Base-by-base conservation (phyloP, 2,113 vertebrate species). In the Numenius arquata region DNA sequence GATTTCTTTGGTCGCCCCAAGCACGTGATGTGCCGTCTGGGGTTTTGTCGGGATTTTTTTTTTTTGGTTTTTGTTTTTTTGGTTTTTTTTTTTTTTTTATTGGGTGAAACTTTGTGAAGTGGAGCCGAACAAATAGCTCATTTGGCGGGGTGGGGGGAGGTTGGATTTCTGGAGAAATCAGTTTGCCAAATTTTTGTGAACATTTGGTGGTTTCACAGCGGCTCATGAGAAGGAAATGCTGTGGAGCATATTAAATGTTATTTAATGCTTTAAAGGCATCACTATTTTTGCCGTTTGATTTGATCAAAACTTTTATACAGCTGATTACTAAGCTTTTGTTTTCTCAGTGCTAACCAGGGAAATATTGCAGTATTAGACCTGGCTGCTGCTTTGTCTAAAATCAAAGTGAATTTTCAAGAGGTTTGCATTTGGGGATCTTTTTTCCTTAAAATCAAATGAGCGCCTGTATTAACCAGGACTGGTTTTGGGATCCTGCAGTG, bases 11-110 rank as follows among this genome's bases (percentile, higher is more conserved):
- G 47, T 40, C 1, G 0, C 77, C 87, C 89, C 89, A 20, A 78
- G 70, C 95, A 96, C 77, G 61, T 95, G 93, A 96, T 56, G 62
- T 7, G 40, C 81, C 0, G 95, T 96, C 96, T 97, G 95, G 91
- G 73, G 77, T 91, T 96, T 92, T 95, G 89, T 91, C 0, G 16
- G 72, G 55, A 34, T 27, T 72, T 78, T n/a, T 52, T 6, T 32
- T 23, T 13, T 17, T 19, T 59, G 25, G 25, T 27, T 45, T 16
- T 27, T 14, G 14, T 22, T 58, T 56, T 68, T 66, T 77, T 38
- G n/a, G 26, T 23, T 12, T 6, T 19, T 8, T 27, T 40, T 58
- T 66, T 75, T 66, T 72, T n/a, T 48, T 30, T 7, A 65, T 41
- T 58, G 63, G 50, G n/a, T 15, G 61, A 67, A 90, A 88, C 72